A percentile compares a stretch with the other conserved stretches of the same genome.
phyloP scores from a whole-genome alignment of 1,140 invertebrate genomes.

The Penaeus chinensis region DNA sequence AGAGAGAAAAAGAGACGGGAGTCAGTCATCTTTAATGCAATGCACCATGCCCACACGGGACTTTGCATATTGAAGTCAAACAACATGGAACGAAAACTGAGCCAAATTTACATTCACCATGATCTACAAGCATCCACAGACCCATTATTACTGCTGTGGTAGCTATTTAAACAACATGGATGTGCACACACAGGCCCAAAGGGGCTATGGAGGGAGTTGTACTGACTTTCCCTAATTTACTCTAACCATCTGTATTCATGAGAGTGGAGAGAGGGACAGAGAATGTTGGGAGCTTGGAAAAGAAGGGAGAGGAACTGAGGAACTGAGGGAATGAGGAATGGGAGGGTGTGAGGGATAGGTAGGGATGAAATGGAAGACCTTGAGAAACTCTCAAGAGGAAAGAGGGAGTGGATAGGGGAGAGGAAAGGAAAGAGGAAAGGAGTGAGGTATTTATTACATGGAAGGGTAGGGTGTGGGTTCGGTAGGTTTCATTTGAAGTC shows the following conservation, averaged over 20 bases:
- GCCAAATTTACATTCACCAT: constrained; percentile 44
- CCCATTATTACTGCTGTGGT: constrained; percentile 36
- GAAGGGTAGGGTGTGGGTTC: too few species aligned
- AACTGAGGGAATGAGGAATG: background rate
- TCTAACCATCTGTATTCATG: background rate
- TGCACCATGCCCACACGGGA: too few species aligned
- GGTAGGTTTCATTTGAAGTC: background rate
- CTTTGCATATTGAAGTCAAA: too few species aligned
- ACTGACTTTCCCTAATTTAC: constrained; percentile 20
- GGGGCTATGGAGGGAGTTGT: constrained; percentile 12
- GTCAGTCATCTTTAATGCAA: too few species aligned
- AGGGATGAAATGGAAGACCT: background rate
- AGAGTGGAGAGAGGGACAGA: too few species aligned
- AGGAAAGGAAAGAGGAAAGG: constrained; percentile 15
- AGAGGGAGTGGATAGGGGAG: constrained; percentile 17
- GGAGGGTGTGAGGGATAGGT: background rate
- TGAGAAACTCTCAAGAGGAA: too few species aligned
- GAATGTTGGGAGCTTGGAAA: too few species aligned
- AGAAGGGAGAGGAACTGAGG: too few species aligned
- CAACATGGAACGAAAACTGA: constrained; percentile 25
- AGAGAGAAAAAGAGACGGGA: background rate
- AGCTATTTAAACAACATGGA: constrained; percentile 38
- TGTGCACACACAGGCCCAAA: constrained; percentile 49
- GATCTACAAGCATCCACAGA: constrained; percentile 54
- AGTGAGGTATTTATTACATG: background rate